Conservation (phyloP, 2,797 vertebrate species). For the Zalophus californianus region DNA sequence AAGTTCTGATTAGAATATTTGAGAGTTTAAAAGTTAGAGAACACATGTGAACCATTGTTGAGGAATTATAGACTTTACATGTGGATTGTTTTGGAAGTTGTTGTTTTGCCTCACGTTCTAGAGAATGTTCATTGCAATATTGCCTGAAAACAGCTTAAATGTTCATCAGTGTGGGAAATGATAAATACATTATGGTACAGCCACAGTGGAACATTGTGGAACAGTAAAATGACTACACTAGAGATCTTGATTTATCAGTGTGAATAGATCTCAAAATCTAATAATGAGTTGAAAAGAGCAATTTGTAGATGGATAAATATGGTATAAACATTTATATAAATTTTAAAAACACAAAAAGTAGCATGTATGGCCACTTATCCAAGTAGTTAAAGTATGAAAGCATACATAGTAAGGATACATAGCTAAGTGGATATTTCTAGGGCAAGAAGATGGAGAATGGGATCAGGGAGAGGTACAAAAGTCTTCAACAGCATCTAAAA, state of each 20-base stretch:
- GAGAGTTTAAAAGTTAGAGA: slow-evolving; percentile 32
- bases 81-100: slow-evolving; percentile 38
- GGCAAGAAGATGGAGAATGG: not conserved
- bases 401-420: not conserved
- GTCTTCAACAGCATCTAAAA: not conserved
- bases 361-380: not conserved
- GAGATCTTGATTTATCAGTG: not conserved
- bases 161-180: not conserved
- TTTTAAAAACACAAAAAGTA: not conserved
- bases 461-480: not conserved
- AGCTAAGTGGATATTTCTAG: not conserved
- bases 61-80: not conserved
- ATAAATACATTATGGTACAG: not conserved
- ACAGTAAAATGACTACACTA: not conserved
- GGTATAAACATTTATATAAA: slow-evolving; percentile 1
- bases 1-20: not conserved
- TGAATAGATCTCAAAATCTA: not conserved
- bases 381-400: slow-evolving; percentile 12
- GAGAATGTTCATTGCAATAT: not conserved
- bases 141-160: not conserved
- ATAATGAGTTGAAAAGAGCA: slow-evolving; percentile 18
- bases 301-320: slow-evolving; percentile 11
- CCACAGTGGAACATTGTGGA: not conserved
- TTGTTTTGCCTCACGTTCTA: not conserved
- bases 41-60: slow-evolving; percentile 8